A percentile compares a stretch with the other conserved stretches of the same genome.
phyloP scores from a whole-genome alignment of 2,888 invertebrate species.

The Balanococcus diminutus region DNA sequence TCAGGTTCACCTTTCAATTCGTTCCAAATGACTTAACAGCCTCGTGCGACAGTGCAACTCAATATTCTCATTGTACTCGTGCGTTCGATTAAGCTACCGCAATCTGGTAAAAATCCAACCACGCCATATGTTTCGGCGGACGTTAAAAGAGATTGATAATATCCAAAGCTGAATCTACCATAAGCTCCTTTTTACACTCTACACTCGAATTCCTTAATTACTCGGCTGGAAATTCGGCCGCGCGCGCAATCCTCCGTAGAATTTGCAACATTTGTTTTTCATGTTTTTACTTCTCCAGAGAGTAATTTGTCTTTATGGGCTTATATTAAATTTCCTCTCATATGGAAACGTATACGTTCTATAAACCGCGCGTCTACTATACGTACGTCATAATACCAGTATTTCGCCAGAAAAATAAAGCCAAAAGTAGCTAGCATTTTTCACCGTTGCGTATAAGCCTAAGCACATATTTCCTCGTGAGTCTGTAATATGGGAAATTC shows the following conservation, averaged over 20 bases:
- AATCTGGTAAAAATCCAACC: neutral
- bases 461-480: no score
- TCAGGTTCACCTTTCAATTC: neutral
- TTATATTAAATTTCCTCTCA: neutral
- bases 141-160: constrained; percentile 54
- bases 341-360: neutral
- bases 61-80: neutral
- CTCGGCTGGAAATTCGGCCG: constrained; percentile 38
- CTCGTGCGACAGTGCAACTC: neutral
- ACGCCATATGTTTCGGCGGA: neutral
- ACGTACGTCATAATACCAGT: neutral
- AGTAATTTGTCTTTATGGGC: constrained; percentile 54
- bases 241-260: constrained; percentile 46
- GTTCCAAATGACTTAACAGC: neutral
- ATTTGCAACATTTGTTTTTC: constrained; percentile 52
- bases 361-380: neutral
- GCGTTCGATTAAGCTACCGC: neutral
- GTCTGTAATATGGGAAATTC: no score
- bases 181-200: neutral
- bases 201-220: constrained; percentile 50
- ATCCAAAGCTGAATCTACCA: constrained; percentile 37
- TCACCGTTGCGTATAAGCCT: no score
- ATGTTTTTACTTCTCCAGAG: constrained; percentile 47
- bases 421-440: no score
- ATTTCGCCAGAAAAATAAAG: no score